Evolutionary conservation across 2,113 vertebrate genomes (phyloP).

Genomic region (Syrrhaptes paradoxus): DNA sequence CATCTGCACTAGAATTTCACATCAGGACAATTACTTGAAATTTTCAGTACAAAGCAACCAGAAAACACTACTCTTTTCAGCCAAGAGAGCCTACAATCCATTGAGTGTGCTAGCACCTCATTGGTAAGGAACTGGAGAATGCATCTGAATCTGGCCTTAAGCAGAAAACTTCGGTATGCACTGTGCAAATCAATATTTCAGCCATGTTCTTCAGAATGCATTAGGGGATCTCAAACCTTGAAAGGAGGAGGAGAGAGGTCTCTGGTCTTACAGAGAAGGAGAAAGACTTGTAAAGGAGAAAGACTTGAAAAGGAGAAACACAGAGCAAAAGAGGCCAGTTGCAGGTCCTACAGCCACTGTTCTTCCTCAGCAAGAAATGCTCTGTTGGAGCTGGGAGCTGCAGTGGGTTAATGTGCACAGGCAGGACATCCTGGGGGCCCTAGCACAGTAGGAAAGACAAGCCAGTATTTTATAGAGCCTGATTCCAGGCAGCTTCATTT

Average conservation of each 20-base stretch:
- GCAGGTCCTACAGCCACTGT: not conserved
- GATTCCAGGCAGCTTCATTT: not conserved
- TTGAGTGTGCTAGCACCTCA: not conserved
- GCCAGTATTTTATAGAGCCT: not conserved
- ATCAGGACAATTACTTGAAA: not conserved
- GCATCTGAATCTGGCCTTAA: not conserved
- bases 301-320: not conserved
- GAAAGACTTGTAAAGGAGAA: not conserved
- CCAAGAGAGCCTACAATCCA: not conserved
- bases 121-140: not conserved
- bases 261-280: not conserved
- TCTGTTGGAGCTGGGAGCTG: not conserved
- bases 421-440: not conserved
- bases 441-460: not conserved
- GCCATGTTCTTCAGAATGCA: not conserved
- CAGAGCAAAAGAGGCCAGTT: not conserved
- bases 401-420: not conserved
- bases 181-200: not conserved
- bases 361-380: not conserved
- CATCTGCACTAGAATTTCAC: not conserved
- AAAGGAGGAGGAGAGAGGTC: not conserved
- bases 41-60: not conserved
- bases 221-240: not conserved
- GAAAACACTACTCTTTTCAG: not conserved
- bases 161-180: not conserved